Evolutionary conservation across 2,113 vertebrate genomes (phyloP), one percentile per base, ranked within the genome.

Genomic region (Illadopsis cleaveri): DNA sequence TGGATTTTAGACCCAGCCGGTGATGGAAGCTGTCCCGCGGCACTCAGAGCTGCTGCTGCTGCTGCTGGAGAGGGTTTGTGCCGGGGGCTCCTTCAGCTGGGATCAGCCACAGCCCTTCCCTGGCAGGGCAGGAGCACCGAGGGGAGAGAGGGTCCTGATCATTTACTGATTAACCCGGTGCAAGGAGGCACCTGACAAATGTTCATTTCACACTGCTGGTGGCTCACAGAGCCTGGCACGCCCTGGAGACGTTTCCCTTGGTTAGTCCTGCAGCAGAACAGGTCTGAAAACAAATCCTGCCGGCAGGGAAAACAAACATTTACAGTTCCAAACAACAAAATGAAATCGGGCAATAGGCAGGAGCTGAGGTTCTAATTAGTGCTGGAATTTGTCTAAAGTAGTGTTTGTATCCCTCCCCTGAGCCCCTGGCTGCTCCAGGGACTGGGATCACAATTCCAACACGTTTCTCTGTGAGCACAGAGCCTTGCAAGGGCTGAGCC

Each of bases 351-450:
- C 53, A 48, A 20, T 33, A 4, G 44, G 31, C 62, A 27, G 76
- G 19, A 16, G 7, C 17, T 45, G 2, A 6, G 68, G 72, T 25
- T 60, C 42, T 51, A 35, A 50, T 69, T 54, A 40, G 48, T 5
- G 3, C 71, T 37, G 71, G 61, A 16, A n/a, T 30, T 15, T 58
- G 71, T 61, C n/a, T 9, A 35, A 18, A 4, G 3, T 5, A 7
- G 7, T 6, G 12, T 1, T 1, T 7, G 2, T 3, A 2, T 22
- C 11, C 0, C 35, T 19, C 4, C 2, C 1, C 42, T 3, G 77
- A 35, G 44, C 38, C 53, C 54, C 25, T 7, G 45, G 4, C 25
- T 25, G 77, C 51, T 10, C 2, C 0, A 25, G 83, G 83, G 24
- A 2, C 70, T 30, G 54, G 58, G 65, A 6, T 15, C 47, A 4